Base-by-base conservation (phyloP, 37 sponge, comb jelly and placozoan species). In the Aplysina aerophoba region DNA sequence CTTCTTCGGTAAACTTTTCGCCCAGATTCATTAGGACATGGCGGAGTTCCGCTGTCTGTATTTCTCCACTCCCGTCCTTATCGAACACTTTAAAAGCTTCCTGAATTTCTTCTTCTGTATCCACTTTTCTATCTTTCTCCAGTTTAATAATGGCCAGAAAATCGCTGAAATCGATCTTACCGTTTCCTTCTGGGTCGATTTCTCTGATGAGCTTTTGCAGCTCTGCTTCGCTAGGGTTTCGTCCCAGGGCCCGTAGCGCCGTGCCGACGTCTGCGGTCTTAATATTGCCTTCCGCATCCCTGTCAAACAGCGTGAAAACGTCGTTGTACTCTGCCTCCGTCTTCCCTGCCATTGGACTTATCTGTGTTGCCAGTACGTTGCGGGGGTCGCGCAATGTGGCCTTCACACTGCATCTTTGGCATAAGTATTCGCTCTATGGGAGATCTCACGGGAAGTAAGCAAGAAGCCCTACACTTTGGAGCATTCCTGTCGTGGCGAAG, bases 161-260 rank as follows among this genome's bases (percentile, higher is more conserved):
- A 55, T 80, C 81, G 6, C 12, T 86, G 81, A 99, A 96, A 79
- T 99, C 99, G 60, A 99, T 94, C n/a, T 97, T 97, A 1, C 84
- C 89, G 27, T 74, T 79, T 25, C 61, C 37, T 15, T 88, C 84
- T 0, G 56, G 15, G 41, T 88, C 89, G 14, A 69, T 84, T 20
- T 53, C 59, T 31, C 27, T 71, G 24, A 88, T 84, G 56, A 88
- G 34, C 5, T 25, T 37, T 19, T 54, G 41, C 17, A 88, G 0
- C 44, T 84, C 75, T 66, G 44, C 77, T 82, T 39, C 77, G 25
- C 63, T 73, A 31, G 44, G 72, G 15, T 53, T 55, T n/a, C 40
- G 61, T 13, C 74, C 84, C 44, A 83, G 6, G 20, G 27, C 59
- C 25, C 28, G 62, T 63, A 88, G 69, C 35, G 69, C 79, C 20